phyloP scores from a whole-genome alignment of 2,113 vertebrate species.

The Clarias gariepinus region DNA sequence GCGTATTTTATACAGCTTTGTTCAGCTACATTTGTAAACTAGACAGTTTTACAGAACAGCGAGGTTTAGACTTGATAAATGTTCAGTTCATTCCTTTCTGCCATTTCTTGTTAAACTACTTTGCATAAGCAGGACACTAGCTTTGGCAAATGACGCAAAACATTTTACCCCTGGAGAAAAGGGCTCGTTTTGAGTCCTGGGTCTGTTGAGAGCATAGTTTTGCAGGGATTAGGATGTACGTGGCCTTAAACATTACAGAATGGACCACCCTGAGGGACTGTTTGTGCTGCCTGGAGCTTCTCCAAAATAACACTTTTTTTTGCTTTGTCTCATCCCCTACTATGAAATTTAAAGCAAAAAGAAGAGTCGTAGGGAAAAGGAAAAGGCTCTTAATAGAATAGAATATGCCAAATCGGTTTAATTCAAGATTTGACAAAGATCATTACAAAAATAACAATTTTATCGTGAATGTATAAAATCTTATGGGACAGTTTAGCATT shows the following conservation, averaged over 20 bases:
- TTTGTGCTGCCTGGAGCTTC: slow-evolving; percentile 25
- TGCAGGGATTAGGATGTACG: neutral
- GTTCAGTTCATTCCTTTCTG: neutral
- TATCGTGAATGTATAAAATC: neutral
- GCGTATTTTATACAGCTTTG: neutral
- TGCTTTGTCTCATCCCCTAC: slow-evolving; percentile 28
- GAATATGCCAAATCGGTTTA: neutral
- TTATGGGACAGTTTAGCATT: neutral
- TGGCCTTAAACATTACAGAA: slow-evolving; percentile 5
- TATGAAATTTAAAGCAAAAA: neutral
- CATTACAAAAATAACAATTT: neutral
- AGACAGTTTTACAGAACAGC: neutral
- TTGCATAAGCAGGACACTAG: neutral
- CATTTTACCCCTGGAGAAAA: neutral
- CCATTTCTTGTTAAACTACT: neutral
- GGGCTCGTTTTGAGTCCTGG: neutral
- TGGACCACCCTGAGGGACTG: slow-evolving; percentile 15
- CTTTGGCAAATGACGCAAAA: slow-evolving; percentile 1
- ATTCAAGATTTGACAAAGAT: neutral
- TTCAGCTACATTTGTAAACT: neutral
- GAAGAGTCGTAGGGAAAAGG: neutral
- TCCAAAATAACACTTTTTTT: slow-evolving; percentile 32
- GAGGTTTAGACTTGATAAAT: neutral
- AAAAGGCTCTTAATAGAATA: neutral
- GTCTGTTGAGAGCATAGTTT: neutral